Conservation (phyloP, 2,888 invertebrate genomes). For the Diachrysia chrysitis region DNA sequence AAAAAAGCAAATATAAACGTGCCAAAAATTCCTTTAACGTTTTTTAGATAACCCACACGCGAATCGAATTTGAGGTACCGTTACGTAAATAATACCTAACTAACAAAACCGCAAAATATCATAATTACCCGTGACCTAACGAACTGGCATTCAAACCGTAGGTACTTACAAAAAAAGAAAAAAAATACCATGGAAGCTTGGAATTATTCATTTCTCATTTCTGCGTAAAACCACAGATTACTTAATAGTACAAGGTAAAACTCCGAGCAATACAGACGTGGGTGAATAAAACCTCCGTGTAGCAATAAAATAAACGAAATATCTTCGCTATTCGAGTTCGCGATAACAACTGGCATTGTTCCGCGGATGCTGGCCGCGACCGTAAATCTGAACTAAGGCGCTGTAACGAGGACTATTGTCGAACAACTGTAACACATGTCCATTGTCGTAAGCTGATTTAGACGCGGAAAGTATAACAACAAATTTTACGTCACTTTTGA, state of each 20-base stretch:
- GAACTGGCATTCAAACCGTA: not conserved
- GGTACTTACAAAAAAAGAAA: not conserved
- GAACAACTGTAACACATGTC: constrained; percentile 50
- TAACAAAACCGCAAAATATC: not conserved
- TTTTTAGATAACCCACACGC: not conserved
- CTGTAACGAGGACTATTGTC: constrained; percentile 75
- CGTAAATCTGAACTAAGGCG: constrained; percentile 76
- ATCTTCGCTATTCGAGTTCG: constrained; percentile 38
- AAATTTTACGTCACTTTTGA: not conserved
- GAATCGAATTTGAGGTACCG: not conserved
- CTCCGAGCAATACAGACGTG: constrained; percentile 28
- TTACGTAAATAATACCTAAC: constrained; percentile 5
- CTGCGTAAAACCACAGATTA: too few species aligned
- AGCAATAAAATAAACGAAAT: constrained; percentile 44
- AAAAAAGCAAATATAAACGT: not conserved
- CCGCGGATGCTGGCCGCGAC: constrained; percentile 53
- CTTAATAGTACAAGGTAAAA: too few species aligned
- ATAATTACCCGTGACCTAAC: constrained; percentile 8
- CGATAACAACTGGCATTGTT: constrained; percentile 79
- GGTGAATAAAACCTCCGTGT: constrained; percentile 21
- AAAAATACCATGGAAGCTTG: too few species aligned
- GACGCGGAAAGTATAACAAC: not conserved
- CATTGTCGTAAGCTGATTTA: constrained; percentile 46
- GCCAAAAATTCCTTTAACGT: not conserved
- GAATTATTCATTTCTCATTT: constrained; percentile 36